These are phyloP conservation scores for Scomber colias DNA, from an alignment of 2,113 vertebrate genomes.

Conservation along the genomic window DNA sequence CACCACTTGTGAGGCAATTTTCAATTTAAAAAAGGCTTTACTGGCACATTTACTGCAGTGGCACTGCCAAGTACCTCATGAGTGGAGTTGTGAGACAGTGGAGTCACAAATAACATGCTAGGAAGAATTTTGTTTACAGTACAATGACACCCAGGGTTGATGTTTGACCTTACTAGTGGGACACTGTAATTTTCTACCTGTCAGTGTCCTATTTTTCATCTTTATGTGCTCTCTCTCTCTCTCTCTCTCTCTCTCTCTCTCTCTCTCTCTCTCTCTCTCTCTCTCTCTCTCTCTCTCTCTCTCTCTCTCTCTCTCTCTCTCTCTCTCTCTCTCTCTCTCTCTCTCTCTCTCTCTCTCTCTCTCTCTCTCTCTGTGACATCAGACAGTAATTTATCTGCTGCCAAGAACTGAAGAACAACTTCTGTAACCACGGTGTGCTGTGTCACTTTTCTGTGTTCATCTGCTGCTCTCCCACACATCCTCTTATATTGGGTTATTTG, in stretches of 20 bases:
- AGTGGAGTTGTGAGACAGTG: constrained; percentile 4
- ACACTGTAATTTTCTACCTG: constrained; percentile 23
- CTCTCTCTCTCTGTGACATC: background rate
- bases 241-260: background rate
- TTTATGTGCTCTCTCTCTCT: background rate
- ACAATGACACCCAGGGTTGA: background rate
- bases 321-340: constrained; percentile 1
- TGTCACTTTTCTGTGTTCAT: constrained; percentile 33
- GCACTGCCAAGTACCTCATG: constrained; percentile 43
- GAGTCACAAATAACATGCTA: background rate
- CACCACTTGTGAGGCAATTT: constrained; percentile 39
- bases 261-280: background rate
- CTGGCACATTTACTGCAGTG: constrained; percentile 47
- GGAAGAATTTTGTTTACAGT: background rate
- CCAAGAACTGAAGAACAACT: constrained; percentile 28
- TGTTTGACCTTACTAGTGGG: constrained; percentile 16
- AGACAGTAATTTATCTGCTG: constrained; percentile 52
- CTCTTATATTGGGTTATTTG: constrained; percentile 30
- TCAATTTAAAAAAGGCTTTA: constrained; percentile 35
- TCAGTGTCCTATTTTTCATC: constrained; percentile 16
- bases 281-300: constrained; percentile 1
- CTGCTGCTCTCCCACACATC: constrained; percentile 13
- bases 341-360: constrained; percentile 2
- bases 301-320: constrained; percentile 3
- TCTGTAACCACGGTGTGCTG: background rate